Evolutionary conservation across 2,888 invertebrate species (phyloP).

Genomic region (Itoplectis maculator): DNA sequence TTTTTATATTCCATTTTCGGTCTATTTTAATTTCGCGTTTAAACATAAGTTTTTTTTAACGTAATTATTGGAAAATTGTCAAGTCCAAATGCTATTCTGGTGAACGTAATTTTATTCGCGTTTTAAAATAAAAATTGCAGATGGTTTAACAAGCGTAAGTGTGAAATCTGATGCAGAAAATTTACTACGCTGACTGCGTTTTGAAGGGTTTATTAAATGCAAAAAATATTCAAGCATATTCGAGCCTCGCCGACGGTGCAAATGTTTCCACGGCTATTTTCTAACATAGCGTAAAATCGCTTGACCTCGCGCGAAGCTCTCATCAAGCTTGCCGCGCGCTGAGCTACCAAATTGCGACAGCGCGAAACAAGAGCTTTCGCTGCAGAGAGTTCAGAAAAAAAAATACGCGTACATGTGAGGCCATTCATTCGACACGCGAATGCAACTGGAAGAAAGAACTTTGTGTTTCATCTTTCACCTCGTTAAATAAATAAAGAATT

Average conservation of each 20-base stretch:
- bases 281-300: conserved; percentile 1
- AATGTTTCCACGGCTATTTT: not conserved
- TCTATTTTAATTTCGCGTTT: too few species aligned
- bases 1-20: too few species aligned
- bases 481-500: conserved; percentile 15
- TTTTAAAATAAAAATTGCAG: too few species aligned
- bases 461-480: conserved; percentile 6
- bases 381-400: conserved; percentile 17
- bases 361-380: conserved; percentile 11
- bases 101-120: not conserved
- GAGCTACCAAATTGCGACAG: conserved; percentile 33
- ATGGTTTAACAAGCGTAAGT: too few species aligned
- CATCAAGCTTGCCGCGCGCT: conserved; percentile 39
- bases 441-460: conserved; percentile 29
- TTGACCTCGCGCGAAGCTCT: conserved; percentile 40
- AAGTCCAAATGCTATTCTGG: too few species aligned
- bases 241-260: not conserved
- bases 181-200: not conserved
- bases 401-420: not conserved
- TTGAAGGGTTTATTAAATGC: not conserved
- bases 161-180: too few species aligned
- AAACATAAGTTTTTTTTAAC: too few species aligned
- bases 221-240: not conserved
- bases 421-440: conserved; percentile 42
- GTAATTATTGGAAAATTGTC: too few species aligned